phyloP scores from a whole-genome alignment of 2,888 invertebrate species.

The Palloptera scutellata region DNA sequence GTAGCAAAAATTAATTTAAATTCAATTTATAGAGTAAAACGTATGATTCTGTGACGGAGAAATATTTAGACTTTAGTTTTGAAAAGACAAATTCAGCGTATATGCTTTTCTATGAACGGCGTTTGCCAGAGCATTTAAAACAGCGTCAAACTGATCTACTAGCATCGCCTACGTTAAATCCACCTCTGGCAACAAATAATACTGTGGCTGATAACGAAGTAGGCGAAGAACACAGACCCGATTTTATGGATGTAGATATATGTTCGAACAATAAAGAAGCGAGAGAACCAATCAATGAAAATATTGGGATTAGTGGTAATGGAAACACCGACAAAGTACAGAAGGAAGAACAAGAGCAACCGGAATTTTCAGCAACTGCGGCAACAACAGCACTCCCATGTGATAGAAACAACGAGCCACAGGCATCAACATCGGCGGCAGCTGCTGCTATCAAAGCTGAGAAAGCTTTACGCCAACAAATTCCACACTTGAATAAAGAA shows the following conservation, averaged over 20 bases:
- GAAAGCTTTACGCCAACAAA: slow-evolving; percentile 36
- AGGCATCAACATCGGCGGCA: slow-evolving; percentile 49
- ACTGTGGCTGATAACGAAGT: slow-evolving; percentile 7
- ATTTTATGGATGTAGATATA: background rate
- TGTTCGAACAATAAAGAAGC: slow-evolving; percentile 31
- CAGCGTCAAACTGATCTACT: slow-evolving; percentile 58
- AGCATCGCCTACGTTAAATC: slow-evolving; percentile 46
- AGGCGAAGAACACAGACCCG: background rate
- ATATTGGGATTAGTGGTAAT: slow-evolving; percentile 32
- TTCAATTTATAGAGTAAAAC: slow-evolving; percentile 81
- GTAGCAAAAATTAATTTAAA: background rate
- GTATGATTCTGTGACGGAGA: slow-evolving; percentile 94
- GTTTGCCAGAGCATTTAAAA: slow-evolving; percentile 65
- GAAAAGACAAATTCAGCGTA: slow-evolving; percentile 98
- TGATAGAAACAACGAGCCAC: slow-evolving; percentile 38
- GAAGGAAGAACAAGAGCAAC: slow-evolving; percentile 42
- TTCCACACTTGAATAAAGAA: slow-evolving; percentile 67
- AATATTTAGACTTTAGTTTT: slow-evolving; percentile 97
- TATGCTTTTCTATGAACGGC: slow-evolving; percentile 94
- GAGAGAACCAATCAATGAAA: slow-evolving; percentile 32
- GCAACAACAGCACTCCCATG: slow-evolving; percentile 14
- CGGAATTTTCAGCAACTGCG: slow-evolving; percentile 24
- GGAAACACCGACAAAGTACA: background rate
- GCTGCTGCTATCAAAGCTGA: slow-evolving; percentile 35
- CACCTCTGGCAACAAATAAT: slow-evolving; percentile 9